phyloP scores from a whole-genome alignment of 2,113 vertebrate genomes.

The Pleuronectes platessa region DNA sequence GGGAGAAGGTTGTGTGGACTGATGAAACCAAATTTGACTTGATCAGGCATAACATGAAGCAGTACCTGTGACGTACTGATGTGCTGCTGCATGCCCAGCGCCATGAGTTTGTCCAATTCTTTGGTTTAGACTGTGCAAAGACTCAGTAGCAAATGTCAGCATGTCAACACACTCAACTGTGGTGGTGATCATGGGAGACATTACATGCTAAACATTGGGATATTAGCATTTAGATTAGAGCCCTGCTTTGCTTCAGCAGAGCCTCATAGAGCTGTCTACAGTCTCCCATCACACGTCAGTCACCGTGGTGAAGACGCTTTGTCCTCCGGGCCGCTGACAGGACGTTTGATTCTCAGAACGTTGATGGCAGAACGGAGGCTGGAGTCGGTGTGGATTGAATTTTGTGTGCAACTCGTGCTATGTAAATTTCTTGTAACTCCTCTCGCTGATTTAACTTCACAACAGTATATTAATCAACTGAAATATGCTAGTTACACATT shows the following conservation, averaged over 20 bases:
- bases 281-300: neutral
- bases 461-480: neutral
- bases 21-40: neutral
- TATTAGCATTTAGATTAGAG: slow-evolving; percentile 9
- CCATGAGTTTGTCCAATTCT: neutral
- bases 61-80: neutral
- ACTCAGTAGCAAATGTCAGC: neutral
- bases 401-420: neutral
- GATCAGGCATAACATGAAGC: neutral
- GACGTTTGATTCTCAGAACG: neutral
- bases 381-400: neutral
- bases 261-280: neutral
- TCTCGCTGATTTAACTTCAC: too few species aligned
- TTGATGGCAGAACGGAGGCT: neutral
- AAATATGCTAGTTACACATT: neutral
- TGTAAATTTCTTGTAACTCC: too few species aligned
- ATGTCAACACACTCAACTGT: neutral
- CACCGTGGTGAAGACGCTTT: neutral
- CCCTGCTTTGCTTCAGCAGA: neutral
- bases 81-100: neutral
- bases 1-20: neutral
- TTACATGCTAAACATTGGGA: neutral
- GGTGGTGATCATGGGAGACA: neutral
- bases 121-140: neutral
- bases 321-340: neutral